Percentiles rank a stretch among this genome's conserved stretches.
Evolutionary conservation across 2,113 vertebrate genomes (phyloP).

Genomic region (Ophthalmolycus amberensis): DNA sequence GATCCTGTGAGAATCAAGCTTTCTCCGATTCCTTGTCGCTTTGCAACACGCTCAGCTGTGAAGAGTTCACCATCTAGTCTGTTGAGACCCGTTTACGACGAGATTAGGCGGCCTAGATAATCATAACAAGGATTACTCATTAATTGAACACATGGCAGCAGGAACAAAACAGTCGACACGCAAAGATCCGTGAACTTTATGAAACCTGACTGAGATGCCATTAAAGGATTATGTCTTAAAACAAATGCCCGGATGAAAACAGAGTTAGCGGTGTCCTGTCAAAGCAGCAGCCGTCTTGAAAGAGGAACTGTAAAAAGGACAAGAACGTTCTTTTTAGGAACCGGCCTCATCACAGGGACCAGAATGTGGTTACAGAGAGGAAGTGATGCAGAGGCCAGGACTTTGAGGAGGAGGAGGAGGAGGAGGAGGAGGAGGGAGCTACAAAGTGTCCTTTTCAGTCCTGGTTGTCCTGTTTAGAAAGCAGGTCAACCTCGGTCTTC

Average conservation of each 20-base stretch:
- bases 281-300: conserved; percentile 1
- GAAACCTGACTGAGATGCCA: conserved; percentile 17
- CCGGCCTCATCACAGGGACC: conserved; percentile 24
- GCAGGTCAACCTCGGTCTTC: conserved; percentile 25
- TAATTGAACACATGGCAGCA: conserved; percentile 13
- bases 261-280: neutral
- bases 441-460: neutral
- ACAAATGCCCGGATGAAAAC: neutral
- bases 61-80: conserved; percentile 19
- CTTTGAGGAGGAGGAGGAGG: conserved; percentile 1
- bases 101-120: conserved; percentile 38
- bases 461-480: conserved; percentile 21
- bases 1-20: conserved; percentile 38
- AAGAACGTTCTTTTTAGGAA: conserved; percentile 20
- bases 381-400: conserved; percentile 38
- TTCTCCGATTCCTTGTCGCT: conserved; percentile 28
- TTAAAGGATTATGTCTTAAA: conserved; percentile 20
- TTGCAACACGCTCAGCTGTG: conserved; percentile 9
- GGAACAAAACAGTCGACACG: neutral
- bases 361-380: conserved; percentile 53
- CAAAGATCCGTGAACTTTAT: conserved; percentile 11
- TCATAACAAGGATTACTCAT: conserved; percentile 48
- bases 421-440: conserved; percentile 21
- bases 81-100: conserved; percentile 16
- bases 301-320: conserved; percentile 40